These are phyloP conservation scores for Halictus quadricinctus DNA, from an alignment of 2,888 invertebrate genomes.

Conservation along the genomic window DNA sequence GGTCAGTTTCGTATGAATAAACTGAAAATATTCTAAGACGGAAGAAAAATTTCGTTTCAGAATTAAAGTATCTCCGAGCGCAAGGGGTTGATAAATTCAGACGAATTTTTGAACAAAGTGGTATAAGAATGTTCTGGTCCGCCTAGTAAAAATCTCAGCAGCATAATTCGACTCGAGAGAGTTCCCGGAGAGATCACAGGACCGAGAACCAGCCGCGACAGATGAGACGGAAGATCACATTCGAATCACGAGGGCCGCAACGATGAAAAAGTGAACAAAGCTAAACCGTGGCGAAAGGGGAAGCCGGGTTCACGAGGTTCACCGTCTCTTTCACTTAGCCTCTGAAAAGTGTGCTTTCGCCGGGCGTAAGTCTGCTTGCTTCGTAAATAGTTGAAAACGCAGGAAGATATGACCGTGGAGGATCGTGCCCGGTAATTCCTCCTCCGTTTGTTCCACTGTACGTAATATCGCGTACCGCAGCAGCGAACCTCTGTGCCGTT, in stretches of 20 bases:
- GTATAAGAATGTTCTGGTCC: not conserved
- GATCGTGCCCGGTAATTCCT: constrained; percentile 4
- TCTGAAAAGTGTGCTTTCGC: not conserved
- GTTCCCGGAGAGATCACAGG: not conserved
- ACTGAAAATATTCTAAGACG: no score
- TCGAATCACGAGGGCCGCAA: not conserved
- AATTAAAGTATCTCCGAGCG: no score
- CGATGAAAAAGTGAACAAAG: not conserved
- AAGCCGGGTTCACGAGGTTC: not conserved
- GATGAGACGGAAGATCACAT: not conserved
- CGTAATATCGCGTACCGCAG: constrained; percentile 13
- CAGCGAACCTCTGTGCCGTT: not conserved
- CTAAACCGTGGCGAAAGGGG: not conserved
- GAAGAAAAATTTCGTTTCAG: no score
- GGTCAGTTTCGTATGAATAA: no score
- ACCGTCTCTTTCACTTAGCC: constrained; percentile 1
- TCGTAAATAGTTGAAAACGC: not conserved
- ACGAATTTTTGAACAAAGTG: not conserved
- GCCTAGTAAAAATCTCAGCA: not conserved
- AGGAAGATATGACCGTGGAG: not conserved
- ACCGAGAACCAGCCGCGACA: not conserved
- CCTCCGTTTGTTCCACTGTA: not conserved
- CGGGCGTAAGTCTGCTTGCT: not conserved
- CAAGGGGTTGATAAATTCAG: not conserved
- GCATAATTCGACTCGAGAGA: not conserved